phyloP scores from a whole-genome alignment of 2,113 vertebrate species.

The Lontra canadensis region DNA sequence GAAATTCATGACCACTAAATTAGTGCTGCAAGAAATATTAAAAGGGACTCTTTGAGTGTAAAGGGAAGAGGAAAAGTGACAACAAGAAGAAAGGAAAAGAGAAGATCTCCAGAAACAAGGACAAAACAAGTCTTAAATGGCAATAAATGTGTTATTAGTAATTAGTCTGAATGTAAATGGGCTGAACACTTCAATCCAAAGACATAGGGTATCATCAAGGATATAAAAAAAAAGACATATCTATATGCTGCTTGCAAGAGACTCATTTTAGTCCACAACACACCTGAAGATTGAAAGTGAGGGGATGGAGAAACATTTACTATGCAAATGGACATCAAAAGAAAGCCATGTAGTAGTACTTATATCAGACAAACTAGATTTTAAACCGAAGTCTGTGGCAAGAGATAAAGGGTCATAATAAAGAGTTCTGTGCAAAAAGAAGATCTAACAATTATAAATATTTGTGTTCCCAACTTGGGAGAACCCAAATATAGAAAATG shows the following conservation, averaged over 20 bases:
- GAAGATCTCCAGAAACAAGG: neutral
- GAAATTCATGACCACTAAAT: neutral
- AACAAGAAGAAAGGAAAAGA: neutral
- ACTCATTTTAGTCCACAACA: neutral
- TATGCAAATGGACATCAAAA: neutral
- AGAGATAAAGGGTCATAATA: neutral
- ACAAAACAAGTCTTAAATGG: neutral
- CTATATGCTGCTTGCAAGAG: neutral
- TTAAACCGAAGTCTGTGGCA: neutral
- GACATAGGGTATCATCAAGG: neutral
- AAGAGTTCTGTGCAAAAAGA: neutral
- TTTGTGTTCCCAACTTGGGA: neutral
- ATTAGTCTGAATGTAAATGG: neutral
- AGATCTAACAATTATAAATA: neutral
- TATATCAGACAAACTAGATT: neutral
- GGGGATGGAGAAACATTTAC: neutral
- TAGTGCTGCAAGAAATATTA: neutral
- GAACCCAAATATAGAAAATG: neutral
- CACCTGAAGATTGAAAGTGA: neutral
- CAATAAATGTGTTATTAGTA: neutral
- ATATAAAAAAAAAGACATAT: neutral
- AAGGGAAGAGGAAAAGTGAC: neutral
- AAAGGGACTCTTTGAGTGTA: neutral
- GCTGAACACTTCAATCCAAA: neutral
- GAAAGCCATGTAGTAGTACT: neutral